phyloP scores from a whole-genome alignment of 1,140 invertebrate genomes.

The Akabosia matsudoensis region DNA sequence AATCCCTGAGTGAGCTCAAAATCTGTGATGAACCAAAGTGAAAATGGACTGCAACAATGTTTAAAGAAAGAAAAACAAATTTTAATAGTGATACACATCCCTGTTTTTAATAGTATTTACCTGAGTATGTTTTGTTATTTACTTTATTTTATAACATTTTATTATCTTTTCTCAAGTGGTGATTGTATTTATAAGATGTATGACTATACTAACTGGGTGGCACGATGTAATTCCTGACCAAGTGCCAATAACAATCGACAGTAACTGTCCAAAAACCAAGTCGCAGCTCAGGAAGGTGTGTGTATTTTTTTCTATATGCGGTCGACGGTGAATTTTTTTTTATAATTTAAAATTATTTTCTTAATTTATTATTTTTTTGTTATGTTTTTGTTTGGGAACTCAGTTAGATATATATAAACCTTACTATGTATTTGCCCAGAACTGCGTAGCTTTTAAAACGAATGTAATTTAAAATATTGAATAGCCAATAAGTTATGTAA shows the following conservation, averaged over 20 bases:
- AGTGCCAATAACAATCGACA: no score
- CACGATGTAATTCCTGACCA: no score
- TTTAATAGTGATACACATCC: constrained; percentile 18
- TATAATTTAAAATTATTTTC: not conserved
- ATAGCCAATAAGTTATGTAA: no score
- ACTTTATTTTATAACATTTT: not conserved
- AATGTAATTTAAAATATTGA: not conserved
- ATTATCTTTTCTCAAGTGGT: no score
- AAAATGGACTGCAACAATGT: constrained; percentile 32
- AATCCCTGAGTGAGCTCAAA: constrained; percentile 29
- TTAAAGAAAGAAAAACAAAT: not conserved
- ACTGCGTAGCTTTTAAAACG: not conserved
- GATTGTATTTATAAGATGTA: no score
- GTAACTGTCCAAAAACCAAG: no score
- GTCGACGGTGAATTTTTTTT: no score
- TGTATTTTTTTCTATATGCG: no score
- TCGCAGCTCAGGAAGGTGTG: no score
- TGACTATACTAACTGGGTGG: no score
- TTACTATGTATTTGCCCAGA: not conserved
- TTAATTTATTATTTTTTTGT: not conserved
- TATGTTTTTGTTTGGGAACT: not conserved
- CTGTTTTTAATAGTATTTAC: constrained; percentile 7
- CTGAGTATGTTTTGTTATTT: not conserved
- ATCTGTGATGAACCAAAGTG: constrained; percentile 45
- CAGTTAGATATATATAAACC: not conserved